These are phyloP conservation scores for Tragelaphus eurycerus DNA, from an alignment of 2,797 vertebrate species.

Conservation along the genomic window DNA sequence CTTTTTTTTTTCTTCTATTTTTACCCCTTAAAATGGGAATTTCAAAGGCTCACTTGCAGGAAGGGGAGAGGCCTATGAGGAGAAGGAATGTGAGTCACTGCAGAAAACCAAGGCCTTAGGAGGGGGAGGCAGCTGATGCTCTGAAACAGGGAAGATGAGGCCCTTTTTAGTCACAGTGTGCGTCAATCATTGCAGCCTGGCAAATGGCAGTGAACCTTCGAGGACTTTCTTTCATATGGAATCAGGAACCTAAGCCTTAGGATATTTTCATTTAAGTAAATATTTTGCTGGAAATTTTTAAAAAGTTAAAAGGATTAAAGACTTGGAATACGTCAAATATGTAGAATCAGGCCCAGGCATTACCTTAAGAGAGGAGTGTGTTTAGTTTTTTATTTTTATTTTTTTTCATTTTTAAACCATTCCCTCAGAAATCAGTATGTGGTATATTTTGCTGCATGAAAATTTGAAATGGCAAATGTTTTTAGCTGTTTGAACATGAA, in stretches of 20 bases:
- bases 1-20: background rate
- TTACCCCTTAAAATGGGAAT: slow-evolving; percentile 11
- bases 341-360: background rate
- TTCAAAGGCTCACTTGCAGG: background rate
- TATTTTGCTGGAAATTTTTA: slow-evolving; percentile 17
- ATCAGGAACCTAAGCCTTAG: background rate
- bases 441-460: background rate
- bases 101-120: background rate
- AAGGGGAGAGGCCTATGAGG: background rate
- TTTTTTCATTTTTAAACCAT: background rate
- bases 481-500: background rate
- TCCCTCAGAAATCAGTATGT: background rate
- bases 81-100: background rate
- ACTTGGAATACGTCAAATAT: background rate
- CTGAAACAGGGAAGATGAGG: background rate
- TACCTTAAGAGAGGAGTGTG: background rate
- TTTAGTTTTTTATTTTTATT: background rate
- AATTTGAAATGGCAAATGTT: background rate
- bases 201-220: background rate
- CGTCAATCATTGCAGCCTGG: background rate
- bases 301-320: background rate
- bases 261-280: background rate
- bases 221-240: background rate
- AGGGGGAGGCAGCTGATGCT: background rate
- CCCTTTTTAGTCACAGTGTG: background rate